A percentile compares a stretch with the other conserved stretches of the same genome.
phyloP scores from a whole-genome alignment of 2,797 vertebrate species.

The Eutrigla gurnardus region DNA sequence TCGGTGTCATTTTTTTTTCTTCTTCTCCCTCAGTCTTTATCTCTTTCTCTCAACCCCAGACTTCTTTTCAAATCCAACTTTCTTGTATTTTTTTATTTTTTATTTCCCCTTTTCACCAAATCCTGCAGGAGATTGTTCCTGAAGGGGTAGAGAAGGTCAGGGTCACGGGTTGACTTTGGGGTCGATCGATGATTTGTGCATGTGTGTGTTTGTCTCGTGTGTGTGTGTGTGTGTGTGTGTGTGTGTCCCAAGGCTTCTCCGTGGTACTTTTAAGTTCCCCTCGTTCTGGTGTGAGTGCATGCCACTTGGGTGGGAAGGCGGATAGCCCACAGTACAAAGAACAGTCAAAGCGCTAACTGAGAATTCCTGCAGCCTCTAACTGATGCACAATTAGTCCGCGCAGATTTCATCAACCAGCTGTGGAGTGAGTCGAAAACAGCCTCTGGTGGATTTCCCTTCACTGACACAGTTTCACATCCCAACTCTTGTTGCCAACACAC shows the following conservation, averaged over 20 bases:
- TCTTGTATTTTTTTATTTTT: conserved; percentile 30
- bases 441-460: conserved; percentile 68
- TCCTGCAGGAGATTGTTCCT: conserved; percentile 53
- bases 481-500: conserved; percentile 70
- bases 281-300: conserved; percentile 45
- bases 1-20: conserved; percentile 61
- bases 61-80: conserved; percentile 59
- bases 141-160: conserved; percentile 47
- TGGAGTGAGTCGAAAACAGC: conserved; percentile 59
- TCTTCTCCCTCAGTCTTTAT: conserved; percentile 35
- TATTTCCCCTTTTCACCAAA: conserved; percentile 16
- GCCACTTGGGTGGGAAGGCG: conserved; percentile 66
- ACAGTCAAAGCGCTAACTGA: conserved; percentile 49
- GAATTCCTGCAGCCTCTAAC: conserved; percentile 57
- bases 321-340: conserved; percentile 54
- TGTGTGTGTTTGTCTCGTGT: conserved; percentile 31
- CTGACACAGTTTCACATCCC: conserved; percentile 78
- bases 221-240: conserved; percentile 39
- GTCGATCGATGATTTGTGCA: conserved; percentile 66
- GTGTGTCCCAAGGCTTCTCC: conserved; percentile 62
- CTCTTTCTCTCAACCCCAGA: conserved; percentile 18
- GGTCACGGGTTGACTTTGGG: conserved; percentile 70
- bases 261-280: conserved; percentile 62
- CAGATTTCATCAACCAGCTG: conserved; percentile 69
- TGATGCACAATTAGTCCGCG: conserved; percentile 70